These are phyloP conservation scores for Litoditis marina DNA, from an alignment of 2,888 invertebrate genomes.

Conservation along the genomic window DNA sequence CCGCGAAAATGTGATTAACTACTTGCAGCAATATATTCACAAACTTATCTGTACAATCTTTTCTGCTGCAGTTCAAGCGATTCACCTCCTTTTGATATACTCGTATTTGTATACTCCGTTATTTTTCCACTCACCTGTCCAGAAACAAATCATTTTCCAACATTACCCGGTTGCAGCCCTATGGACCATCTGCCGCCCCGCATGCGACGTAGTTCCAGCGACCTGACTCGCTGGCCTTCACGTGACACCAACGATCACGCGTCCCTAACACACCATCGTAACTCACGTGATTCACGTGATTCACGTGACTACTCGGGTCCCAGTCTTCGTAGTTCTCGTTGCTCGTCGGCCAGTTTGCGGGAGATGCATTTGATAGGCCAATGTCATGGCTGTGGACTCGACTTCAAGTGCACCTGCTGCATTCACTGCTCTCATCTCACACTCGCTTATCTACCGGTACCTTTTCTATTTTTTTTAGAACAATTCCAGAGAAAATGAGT, in stretches of 20 bases:
- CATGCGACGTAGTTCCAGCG: slow-evolving; percentile 32
- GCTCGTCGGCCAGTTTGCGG: slow-evolving; percentile 17
- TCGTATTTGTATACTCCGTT: no score
- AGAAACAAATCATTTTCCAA: no score
- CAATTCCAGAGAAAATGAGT: no score
- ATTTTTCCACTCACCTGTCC: no score
- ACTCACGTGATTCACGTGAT: slow-evolving; percentile 11
- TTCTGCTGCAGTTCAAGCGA: no score
- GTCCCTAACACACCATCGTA: slow-evolving; percentile 1
- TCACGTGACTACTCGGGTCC: slow-evolving; percentile 17
- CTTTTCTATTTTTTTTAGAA: slow-evolving; percentile 1
- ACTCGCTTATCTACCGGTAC: slow-evolving; percentile 40
- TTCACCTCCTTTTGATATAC: no score
- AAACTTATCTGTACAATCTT: no score
- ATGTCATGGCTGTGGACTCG: slow-evolving; percentile 40
- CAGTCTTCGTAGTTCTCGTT: slow-evolving; percentile 12
- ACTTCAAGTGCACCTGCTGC: slow-evolving; percentile 48
- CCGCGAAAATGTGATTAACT: no score
- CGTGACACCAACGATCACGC: slow-evolving; percentile 16
- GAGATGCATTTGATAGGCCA: slow-evolving; percentile 43
- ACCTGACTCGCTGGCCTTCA: slow-evolving; percentile 17
- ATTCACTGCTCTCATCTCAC: slow-evolving; percentile 39
- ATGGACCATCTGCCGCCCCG: slow-evolving; percentile 10
- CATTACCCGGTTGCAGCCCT: no score
- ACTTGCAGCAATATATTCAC: no score